These are phyloP conservation scores for Hippocampus guttulatus DNA, from an alignment of 2,113 vertebrate species.

Conservation along the genomic window DNA sequence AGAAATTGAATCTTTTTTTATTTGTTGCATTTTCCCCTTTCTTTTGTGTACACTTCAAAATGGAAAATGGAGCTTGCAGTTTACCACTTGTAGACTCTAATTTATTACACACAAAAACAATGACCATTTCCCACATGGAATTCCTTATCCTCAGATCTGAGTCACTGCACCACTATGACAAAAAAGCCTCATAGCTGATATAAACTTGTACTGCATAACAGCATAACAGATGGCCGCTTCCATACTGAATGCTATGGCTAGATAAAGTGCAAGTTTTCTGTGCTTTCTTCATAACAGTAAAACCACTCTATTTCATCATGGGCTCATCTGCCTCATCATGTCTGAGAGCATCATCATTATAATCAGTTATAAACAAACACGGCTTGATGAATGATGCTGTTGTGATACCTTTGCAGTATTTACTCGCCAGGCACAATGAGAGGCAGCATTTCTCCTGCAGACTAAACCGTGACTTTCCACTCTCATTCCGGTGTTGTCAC, in stretches of 20 bases:
- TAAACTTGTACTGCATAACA: constrained; percentile 37
- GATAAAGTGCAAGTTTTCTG: constrained; percentile 22
- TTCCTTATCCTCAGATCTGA: constrained; percentile 26
- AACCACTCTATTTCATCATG: not conserved
- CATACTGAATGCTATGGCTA: constrained; percentile 36
- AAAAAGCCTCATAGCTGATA: constrained; percentile 29
- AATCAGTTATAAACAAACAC: constrained; percentile 55
- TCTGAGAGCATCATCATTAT: constrained; percentile 10
- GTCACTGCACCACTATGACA: constrained; percentile 43
- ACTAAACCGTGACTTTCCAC: constrained; percentile 29
- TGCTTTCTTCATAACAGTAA: constrained; percentile 9
- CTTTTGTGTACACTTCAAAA: constrained; percentile 13
- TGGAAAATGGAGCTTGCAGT: constrained; percentile 4
- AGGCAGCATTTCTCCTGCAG: constrained; percentile 39
- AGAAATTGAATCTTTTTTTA: not conserved
- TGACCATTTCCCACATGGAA: constrained; percentile 30
- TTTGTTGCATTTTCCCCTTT: constrained; percentile 7
- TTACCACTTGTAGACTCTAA: constrained; percentile 4
- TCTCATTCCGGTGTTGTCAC: constrained; percentile 47
- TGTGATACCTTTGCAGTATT: constrained; percentile 42
- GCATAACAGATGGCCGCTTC: constrained; percentile 26
- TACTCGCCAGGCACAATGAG: constrained; percentile 32
- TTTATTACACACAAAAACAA: constrained; percentile 20
- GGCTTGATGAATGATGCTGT: constrained; percentile 35
- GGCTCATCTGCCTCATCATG: constrained; percentile 1